phyloP scores from a whole-genome alignment of 2,888 invertebrate species.

The Thumatha senex region DNA sequence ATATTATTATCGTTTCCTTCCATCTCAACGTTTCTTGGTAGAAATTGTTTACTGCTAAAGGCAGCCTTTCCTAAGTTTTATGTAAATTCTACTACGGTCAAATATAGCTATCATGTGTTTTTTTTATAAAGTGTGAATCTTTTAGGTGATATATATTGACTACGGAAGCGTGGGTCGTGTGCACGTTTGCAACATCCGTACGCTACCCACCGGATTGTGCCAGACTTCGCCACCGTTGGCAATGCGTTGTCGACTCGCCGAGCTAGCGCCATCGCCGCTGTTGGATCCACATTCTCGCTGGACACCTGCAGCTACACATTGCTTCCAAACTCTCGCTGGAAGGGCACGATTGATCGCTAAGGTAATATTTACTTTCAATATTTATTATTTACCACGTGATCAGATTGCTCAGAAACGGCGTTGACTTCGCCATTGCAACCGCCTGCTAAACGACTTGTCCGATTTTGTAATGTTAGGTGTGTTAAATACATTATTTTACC shows the following conservation, averaged over 20 bases:
- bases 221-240: conserved; percentile 73
- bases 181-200: conserved; percentile 66
- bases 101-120: too few species aligned
- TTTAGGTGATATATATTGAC: conserved; percentile 90
- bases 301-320: conserved; percentile 84
- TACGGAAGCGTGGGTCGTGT: conserved; percentile 86
- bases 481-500: too few species aligned
- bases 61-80: too few species aligned
- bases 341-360: conserved; percentile 68
- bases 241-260: conserved; percentile 87
- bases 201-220: conserved; percentile 52
- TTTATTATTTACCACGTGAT: too few species aligned
- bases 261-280: conserved; percentile 87
- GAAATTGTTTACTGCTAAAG: too few species aligned
- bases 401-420: not conserved
- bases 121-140: too few species aligned
- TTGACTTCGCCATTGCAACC: too few species aligned
- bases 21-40: too few species aligned
- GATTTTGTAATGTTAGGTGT: too few species aligned
- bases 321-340: conserved; percentile 65
- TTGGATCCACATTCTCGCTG: conserved; percentile 84
- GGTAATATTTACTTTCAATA: conserved; percentile 45
- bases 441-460: too few species aligned
- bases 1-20: too few species aligned
- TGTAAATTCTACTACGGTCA: too few species aligned